phyloP scores from a whole-genome alignment of 2,888 invertebrate genomes.

The Scaptodrosophila latifasciaeformis region DNA sequence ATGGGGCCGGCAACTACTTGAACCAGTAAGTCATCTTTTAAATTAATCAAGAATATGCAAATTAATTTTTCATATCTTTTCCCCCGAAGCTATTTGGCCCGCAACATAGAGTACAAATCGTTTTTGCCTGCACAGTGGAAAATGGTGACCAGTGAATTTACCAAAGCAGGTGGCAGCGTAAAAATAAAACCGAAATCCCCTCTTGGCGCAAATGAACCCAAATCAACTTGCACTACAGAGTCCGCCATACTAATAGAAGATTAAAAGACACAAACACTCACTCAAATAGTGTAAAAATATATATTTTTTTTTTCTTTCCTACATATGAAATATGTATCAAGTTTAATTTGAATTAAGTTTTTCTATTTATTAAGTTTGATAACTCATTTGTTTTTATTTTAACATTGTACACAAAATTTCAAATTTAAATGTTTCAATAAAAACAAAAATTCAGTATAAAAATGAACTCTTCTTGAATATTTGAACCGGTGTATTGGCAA shows the following conservation, averaged over 20 bases:
- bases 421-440: not conserved
- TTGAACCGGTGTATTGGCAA: too few species aligned
- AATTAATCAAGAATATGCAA: not conserved
- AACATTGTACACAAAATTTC: not conserved
- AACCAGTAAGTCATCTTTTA: constrained; percentile 57
- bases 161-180: not conserved
- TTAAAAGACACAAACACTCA: constrained; percentile 21
- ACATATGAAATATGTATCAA: constrained; percentile 52
- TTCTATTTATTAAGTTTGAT: constrained; percentile 1
- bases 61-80: not conserved
- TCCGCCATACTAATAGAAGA: constrained; percentile 59
- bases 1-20: constrained; percentile 55
- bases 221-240: constrained; percentile 1
- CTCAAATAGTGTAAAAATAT: not conserved
- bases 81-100: constrained; percentile 39
- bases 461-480: too few species aligned
- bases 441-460: not conserved
- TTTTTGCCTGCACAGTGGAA: constrained; percentile 49
- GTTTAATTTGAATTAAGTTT: constrained; percentile 16
- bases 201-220: not conserved
- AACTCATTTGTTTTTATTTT: constrained; percentile 7
- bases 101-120: constrained; percentile 7
- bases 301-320: not conserved
- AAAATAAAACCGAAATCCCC: constrained; percentile 3
- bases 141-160: constrained; percentile 32